phyloP scores from a whole-genome alignment of 2,797 vertebrate genomes.

The Triplophysa yarkandensis region DNA sequence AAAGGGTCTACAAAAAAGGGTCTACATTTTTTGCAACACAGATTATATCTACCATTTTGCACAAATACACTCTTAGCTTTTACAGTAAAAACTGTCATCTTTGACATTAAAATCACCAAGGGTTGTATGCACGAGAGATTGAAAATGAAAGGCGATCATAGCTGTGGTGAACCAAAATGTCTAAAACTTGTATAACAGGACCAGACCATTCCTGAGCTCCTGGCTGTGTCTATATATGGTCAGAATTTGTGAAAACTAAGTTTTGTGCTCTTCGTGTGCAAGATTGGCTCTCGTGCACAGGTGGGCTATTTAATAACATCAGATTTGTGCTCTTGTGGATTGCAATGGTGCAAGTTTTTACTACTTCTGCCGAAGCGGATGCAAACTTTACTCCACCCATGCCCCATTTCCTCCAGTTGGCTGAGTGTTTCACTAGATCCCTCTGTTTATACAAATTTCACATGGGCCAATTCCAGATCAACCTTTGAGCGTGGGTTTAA shows the following conservation, averaged over 20 bases:
- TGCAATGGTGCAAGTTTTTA: constrained; percentile 13
- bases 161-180: constrained; percentile 59
- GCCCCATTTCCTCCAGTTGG: constrained; percentile 9
- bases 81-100: background rate
- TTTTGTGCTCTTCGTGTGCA: background rate
- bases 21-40: too few species aligned
- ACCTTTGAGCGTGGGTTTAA: background rate
- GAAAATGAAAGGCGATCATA: constrained; percentile 69
- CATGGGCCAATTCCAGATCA: background rate
- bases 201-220: background rate
- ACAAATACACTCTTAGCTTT: background rate
- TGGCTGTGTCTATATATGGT: background rate
- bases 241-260: background rate
- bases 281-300: background rate
- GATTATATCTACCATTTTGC: background rate
- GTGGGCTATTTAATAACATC: constrained; percentile 6
- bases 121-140: constrained; percentile 33
- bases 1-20: too few species aligned
- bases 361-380: background rate
- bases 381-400: background rate
- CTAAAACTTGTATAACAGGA: constrained; percentile 53
- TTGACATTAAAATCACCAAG: background rate
- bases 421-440: background rate
- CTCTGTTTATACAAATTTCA: background rate
- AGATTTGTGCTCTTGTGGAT: background rate